These are phyloP conservation scores for Xylota segnis DNA, from an alignment of 2,888 invertebrate species.

Conservation along the genomic window DNA sequence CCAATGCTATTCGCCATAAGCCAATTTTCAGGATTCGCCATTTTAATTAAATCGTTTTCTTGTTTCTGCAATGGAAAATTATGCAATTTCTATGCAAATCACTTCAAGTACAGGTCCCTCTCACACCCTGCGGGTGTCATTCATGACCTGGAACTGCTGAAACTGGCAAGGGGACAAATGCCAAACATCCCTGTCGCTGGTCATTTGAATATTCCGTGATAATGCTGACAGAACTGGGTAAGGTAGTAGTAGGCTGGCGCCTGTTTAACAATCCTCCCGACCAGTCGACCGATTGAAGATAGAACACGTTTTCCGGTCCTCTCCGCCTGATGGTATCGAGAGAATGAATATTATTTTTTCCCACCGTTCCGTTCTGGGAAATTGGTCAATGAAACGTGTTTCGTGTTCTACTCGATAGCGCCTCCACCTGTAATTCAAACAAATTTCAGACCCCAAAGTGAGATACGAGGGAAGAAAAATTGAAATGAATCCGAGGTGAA, in stretches of 20 bases:
- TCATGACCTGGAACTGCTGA: conserved; percentile 35
- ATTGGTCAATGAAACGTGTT: conserved; percentile 67
- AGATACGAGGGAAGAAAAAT: conserved; percentile 12
- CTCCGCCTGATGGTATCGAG: conserved; percentile 28
- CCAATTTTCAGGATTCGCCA: conserved; percentile 29
- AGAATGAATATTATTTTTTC: conserved; percentile 52
- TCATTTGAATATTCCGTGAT: conserved; percentile 73
- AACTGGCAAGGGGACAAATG: conserved; percentile 44
- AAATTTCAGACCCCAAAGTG: conserved; percentile 18
- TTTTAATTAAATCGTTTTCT: conserved; percentile 67
- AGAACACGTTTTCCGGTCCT: conserved; percentile 56
- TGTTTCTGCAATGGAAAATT: conserved; percentile 56
- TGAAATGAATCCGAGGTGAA: conserved; percentile 50
- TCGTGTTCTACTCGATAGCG: conserved; percentile 10
- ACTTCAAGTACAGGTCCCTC: conserved; percentile 32
- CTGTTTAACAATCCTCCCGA: conserved; percentile 20
- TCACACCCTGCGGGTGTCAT: conserved; percentile 20
- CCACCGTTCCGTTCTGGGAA: conserved; percentile 4
- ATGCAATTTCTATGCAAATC: conserved; percentile 75
- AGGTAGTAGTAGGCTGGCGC: too few relatives aligned
- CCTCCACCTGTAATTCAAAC: conserved; percentile 40
- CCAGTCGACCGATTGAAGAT: conserved; percentile 60
- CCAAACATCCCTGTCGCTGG: conserved; percentile 48
- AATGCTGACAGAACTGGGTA: conserved; percentile 57
- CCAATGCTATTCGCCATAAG: conserved; percentile 9